Conservation (phyloP, 2,888 invertebrate species). For the Spisula solida region DNA sequence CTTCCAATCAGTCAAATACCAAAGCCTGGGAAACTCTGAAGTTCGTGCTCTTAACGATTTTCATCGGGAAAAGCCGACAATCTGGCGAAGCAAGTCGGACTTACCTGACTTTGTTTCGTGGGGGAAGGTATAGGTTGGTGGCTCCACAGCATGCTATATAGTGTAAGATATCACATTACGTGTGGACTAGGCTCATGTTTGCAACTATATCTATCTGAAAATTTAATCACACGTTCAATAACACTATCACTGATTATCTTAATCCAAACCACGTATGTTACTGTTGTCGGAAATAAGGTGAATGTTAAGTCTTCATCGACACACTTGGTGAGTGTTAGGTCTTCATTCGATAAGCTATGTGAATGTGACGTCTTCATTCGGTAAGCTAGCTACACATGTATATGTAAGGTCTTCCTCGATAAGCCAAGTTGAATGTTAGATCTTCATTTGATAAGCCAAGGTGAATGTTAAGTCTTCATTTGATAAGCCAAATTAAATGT, state of each 20-base stretch:
- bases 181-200: slow-evolving; percentile 4
- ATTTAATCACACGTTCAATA: background rate
- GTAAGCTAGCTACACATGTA: too few relatives aligned
- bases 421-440: too few relatives aligned
- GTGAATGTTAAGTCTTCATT: too few relatives aligned
- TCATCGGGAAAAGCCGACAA: slow-evolving; percentile 61
- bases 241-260: background rate
- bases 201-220: background rate
- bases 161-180: slow-evolving; percentile 33
- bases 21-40: slow-evolving; percentile 42
- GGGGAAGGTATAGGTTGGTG: slow-evolving; percentile 64
- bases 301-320: too few relatives aligned
- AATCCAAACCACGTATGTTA: background rate
- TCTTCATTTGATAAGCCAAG: too few relatives aligned
- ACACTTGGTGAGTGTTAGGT: too few relatives aligned
- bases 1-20: slow-evolving; percentile 8
- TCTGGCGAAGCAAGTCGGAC: slow-evolving; percentile 64
- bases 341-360: too few relatives aligned
- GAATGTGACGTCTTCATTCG: too few relatives aligned
- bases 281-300: background rate
- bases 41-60: slow-evolving; percentile 61
- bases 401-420: too few relatives aligned
- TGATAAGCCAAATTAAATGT: too few relatives aligned
- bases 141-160: slow-evolving; percentile 28
- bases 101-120: slow-evolving; percentile 63